phyloP scores from a whole-genome alignment of 2,113 vertebrate species.

The Seriola quinqueradiata region DNA sequence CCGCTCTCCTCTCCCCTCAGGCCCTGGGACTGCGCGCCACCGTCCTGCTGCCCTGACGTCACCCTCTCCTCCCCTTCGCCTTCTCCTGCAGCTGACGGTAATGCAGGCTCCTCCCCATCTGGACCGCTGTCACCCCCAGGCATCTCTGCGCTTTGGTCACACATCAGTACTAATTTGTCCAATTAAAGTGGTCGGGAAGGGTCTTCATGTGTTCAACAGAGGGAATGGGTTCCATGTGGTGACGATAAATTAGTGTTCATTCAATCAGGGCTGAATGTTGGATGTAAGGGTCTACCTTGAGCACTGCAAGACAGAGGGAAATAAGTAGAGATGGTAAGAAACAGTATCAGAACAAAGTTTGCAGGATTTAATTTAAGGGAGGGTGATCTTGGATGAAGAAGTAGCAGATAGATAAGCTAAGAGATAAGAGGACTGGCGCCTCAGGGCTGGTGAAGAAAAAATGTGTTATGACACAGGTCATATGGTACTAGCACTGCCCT shows the following conservation, averaged over 20 bases:
- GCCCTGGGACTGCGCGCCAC: neutral
- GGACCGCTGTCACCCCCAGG: conserved; percentile 48
- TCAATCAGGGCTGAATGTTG: conserved; percentile 1
- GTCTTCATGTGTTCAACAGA: conserved; percentile 65
- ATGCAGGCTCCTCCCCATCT: conserved; percentile 57
- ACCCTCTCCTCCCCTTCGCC: conserved; percentile 29
- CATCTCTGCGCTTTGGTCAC: conserved; percentile 69
- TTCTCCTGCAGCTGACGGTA: conserved; percentile 15
- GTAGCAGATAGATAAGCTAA: neutral
- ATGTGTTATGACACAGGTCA: neutral
- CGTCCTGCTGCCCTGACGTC: neutral
- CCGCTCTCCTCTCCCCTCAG: conserved; percentile 45
- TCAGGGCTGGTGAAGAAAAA: neutral
- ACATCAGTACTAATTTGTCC: conserved; percentile 58
- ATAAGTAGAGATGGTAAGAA: neutral
- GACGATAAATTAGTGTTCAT: neutral
- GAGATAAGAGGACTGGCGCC: neutral
- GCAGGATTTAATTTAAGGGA: neutral
- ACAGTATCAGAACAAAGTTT: neutral
- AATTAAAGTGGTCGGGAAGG: conserved; percentile 7
- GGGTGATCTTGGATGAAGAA: neutral
- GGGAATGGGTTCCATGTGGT: conserved; percentile 60
- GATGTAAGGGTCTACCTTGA: neutral
- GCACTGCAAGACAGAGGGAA: conserved; percentile 34
- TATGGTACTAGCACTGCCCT: neutral